A percentile compares a stretch with the other conserved stretches of the same genome.
Evolutionary conservation across 2,113 vertebrate species (phyloP).

Genomic region (Macrotus californicus): DNA sequence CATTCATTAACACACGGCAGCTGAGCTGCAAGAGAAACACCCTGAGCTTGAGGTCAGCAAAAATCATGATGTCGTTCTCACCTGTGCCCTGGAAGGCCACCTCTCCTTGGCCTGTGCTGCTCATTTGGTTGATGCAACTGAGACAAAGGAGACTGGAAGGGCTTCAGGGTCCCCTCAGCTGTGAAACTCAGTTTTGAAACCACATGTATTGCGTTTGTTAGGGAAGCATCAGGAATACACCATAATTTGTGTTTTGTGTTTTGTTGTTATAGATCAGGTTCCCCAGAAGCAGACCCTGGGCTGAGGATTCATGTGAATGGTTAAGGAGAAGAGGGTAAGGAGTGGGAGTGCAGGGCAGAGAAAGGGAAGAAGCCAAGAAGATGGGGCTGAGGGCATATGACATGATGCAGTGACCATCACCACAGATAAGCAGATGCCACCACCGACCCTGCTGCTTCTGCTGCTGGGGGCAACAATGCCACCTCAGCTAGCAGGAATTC

Average conservation of each 20-base stretch:
- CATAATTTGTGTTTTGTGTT: neutral
- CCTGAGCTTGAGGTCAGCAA: neutral
- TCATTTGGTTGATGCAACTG: neutral
- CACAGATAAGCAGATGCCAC: neutral
- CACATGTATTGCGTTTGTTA: neutral
- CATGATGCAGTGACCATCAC: neutral
- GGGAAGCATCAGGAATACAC: neutral
- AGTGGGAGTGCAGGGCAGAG: neutral
- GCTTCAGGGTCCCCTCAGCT: neutral
- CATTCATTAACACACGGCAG: neutral
- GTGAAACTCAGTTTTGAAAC: neutral
- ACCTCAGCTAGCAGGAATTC: neutral
- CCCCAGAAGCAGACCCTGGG: neutral
- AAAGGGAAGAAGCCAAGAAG: neutral
- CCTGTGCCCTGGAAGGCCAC: neutral
- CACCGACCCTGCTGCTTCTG: neutral
- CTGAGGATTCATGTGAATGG: neutral
- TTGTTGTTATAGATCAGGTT: neutral
- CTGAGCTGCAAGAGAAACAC: neutral
- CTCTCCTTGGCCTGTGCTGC: neutral
- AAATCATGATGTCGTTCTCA: neutral
- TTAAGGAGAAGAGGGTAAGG: neutral
- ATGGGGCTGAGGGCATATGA: neutral
- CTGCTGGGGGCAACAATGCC: rapidly evolving
- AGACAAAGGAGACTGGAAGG: neutral